Conservation (phyloP, 1,140 invertebrate species). For the Agrypnia vestita region DNA sequence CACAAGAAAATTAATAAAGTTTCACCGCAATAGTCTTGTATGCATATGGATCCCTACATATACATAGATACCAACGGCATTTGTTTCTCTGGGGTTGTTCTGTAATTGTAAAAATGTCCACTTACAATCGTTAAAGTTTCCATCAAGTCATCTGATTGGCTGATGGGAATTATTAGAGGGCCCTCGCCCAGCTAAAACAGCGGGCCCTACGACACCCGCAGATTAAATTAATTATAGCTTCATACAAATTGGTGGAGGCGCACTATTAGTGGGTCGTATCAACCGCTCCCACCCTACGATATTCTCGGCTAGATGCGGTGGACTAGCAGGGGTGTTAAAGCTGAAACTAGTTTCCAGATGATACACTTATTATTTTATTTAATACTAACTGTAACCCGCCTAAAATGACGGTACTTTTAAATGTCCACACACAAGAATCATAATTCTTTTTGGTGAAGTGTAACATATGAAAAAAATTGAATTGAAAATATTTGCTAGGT, state of each 20-base stretch:
- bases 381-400: too few relatives aligned
- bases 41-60: too few relatives aligned
- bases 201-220: constrained; percentile 25
- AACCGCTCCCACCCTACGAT: constrained; percentile 35
- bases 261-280: constrained; percentile 53
- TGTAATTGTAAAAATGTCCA: neutral
- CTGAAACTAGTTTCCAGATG: neutral
- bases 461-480: too few relatives aligned
- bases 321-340: neutral
- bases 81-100: too few relatives aligned
- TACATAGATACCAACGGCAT: too few relatives aligned
- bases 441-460: too few relatives aligned
- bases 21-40: too few relatives aligned
- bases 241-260: constrained; percentile 47
- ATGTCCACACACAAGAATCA: too few relatives aligned
- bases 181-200: neutral
- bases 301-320: neutral
- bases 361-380: neutral
- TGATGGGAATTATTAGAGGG: neutral
- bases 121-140: neutral
- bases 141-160: constrained; percentile 20
- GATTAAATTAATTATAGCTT: constrained; percentile 54
- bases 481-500: too few relatives aligned
- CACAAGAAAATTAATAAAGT: too few relatives aligned
- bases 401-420: too few relatives aligned